Evolutionary conservation across 2,888 invertebrate species (phyloP), one percentile per base, ranked within the genome.

Genomic region (Drepanosiphum platanoidis): DNA sequence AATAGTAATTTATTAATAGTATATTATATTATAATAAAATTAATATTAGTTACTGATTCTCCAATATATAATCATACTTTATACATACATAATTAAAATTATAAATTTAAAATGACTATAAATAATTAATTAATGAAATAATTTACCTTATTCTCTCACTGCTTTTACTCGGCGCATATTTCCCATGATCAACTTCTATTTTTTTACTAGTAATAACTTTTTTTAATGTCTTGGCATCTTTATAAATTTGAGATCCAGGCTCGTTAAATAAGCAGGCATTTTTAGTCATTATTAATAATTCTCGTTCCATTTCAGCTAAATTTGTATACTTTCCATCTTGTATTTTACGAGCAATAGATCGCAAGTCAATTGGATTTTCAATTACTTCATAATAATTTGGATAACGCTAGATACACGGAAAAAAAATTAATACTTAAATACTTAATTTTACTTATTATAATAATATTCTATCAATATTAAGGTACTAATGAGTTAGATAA

Each of bases 211-310:
- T 89, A 79, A 92, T 91, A 87, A 95, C 93, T 92, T 95, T 96
- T 89, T 96, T 95, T 83, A 99, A 90, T 36, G 94, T 92, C 89
- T 96, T 96, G 0, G 98, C 97, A 90, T 98, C 97, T 90, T 97
- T 97, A 89, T 97, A 98, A 88, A 99, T 98, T 89, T 95, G 95
- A 22, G 98, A 98, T 3, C 97, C 97, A 0, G 99, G 97, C 89
- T 98, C 98, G 90, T 99, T 99, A 89, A 97, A 99, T 30, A 93
- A 92, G 89, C 97, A 98, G 0, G 99, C 99, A 90, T 99, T 99
- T 87, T 95, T 94, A 75, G 96, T 95, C 95, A 99, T 96, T 81
- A 96, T 91, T 87, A 94, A 90, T 64, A 99, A 90, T 91, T 99
- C 99, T 87, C 93, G 94, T 90, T 98, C 98, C 91, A 99, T 92